Evolutionary conservation across 2,888 invertebrate genomes (phyloP).

Genomic region (Athalia cordata): DNA sequence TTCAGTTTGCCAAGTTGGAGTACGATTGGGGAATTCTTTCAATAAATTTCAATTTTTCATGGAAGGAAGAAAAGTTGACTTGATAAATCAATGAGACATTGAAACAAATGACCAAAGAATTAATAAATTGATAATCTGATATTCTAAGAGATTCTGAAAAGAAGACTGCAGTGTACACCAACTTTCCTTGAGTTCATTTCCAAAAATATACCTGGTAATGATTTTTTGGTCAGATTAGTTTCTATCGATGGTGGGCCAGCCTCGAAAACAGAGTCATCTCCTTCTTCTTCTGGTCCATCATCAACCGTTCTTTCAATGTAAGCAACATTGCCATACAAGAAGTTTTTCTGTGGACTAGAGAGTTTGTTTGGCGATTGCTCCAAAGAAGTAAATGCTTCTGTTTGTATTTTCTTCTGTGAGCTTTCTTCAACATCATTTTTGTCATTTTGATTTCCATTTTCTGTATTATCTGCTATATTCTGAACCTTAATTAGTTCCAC

Average conservation of each 20-base stretch:
- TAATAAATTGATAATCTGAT: not conserved
- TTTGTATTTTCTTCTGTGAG: not conserved
- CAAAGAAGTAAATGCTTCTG: not conserved
- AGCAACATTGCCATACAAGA: slow-evolving; percentile 60
- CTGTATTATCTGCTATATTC: not conserved
- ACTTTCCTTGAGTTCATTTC: not conserved
- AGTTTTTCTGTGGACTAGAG: slow-evolving; percentile 45
- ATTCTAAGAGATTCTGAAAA: not conserved
- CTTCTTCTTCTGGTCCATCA: slow-evolving; percentile 68
- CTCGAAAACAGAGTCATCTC: slow-evolving; percentile 71
- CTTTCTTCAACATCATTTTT: not conserved
- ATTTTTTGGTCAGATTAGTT: slow-evolving; percentile 48
- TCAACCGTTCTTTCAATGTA: slow-evolving; percentile 67
- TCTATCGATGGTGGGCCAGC: slow-evolving; percentile 46
- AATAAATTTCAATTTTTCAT: not conserved
- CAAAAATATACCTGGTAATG: slow-evolving; percentile 41
- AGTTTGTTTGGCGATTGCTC: not conserved
- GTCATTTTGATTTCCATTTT: not conserved
- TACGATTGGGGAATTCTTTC: too few species aligned
- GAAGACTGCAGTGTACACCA: not conserved
- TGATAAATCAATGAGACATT: too few species aligned
- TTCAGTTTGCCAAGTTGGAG: too few species aligned
- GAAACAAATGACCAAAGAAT: not conserved
- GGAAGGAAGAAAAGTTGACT: too few species aligned
- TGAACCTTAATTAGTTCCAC: not conserved